Evolutionary conservation across 1,140 invertebrate genomes (phyloP).

Genomic region (Vanessa atalanta): DNA sequence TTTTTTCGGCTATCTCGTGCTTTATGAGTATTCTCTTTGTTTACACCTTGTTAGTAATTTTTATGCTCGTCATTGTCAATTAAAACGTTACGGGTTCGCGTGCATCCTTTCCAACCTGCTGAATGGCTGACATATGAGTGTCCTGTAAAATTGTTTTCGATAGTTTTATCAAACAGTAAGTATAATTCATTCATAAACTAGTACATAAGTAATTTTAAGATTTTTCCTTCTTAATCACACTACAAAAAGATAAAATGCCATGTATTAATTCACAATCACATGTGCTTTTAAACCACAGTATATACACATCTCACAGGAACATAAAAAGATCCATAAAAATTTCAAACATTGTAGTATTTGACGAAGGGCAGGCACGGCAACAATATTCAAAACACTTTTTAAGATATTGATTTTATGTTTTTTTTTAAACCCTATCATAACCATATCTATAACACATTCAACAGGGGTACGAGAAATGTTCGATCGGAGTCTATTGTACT

Average conservation of each 20-base stretch:
- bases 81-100: conserved; percentile 37
- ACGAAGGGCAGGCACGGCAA: background rate
- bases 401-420: conserved; percentile 58
- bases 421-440: conserved; percentile 66
- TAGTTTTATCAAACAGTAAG: conserved; percentile 23
- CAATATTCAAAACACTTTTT: conserved; percentile 2
- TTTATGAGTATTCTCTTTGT: conserved; percentile 63
- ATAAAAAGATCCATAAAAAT: background rate
- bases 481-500: conserved; percentile 64
- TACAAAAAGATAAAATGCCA: background rate
- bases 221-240: too few species aligned
- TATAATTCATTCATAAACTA: background rate
- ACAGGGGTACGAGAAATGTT: conserved; percentile 52
- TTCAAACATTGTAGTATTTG: background rate
- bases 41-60: conserved; percentile 72
- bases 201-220: background rate
- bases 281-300: background rate
- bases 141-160: conserved; percentile 13
- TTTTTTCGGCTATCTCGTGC: conserved; percentile 43
- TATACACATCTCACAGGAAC: background rate
- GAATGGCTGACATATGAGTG: conserved; percentile 11
- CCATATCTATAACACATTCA: conserved; percentile 51
- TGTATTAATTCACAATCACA: background rate
- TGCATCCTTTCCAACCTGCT: conserved; percentile 6
- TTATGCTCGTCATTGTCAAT: conserved; percentile 57